Evolutionary conservation across 2,113 vertebrate species (phyloP).

Genomic region (Strix uralensis): DNA sequence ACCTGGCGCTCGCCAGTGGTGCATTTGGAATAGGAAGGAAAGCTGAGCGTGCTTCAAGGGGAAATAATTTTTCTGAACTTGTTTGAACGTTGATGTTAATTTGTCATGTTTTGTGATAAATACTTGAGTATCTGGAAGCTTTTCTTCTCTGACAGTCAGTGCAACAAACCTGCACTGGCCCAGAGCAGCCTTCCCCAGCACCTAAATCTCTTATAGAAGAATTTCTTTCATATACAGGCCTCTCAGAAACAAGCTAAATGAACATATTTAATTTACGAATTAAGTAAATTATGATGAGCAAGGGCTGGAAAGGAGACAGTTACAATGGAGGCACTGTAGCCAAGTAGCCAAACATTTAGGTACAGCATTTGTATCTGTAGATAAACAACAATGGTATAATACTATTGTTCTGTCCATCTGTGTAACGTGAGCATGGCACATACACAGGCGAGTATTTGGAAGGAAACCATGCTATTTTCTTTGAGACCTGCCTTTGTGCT

Average conservation of each 20-base stretch:
- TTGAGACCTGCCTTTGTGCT: constrained; percentile 11
- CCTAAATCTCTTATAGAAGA: background rate
- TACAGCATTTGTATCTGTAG: background rate
- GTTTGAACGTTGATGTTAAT: background rate
- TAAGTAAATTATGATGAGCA: background rate
- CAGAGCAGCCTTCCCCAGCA: background rate
- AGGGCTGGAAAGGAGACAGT: background rate
- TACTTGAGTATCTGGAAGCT: background rate
- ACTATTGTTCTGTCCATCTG: background rate
- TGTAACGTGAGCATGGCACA: background rate
- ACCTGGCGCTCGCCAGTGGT: accelerated
- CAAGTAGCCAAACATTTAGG: background rate
- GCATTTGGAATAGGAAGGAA: background rate
- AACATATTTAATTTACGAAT: background rate
- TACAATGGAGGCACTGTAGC: background rate
- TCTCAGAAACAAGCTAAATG: background rate
- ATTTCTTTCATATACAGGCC: background rate
- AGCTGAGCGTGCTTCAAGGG: background rate
- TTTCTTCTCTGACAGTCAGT: background rate
- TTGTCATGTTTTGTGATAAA: background rate
- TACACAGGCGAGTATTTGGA: background rate
- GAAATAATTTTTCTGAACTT: background rate
- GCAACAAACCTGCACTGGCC: background rate
- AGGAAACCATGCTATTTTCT: background rate
- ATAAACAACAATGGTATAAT: background rate